These are phyloP conservation scores for Aradophagus sp. DNA, from an alignment of 1,140 invertebrate genomes.

Conservation along the genomic window DNA sequence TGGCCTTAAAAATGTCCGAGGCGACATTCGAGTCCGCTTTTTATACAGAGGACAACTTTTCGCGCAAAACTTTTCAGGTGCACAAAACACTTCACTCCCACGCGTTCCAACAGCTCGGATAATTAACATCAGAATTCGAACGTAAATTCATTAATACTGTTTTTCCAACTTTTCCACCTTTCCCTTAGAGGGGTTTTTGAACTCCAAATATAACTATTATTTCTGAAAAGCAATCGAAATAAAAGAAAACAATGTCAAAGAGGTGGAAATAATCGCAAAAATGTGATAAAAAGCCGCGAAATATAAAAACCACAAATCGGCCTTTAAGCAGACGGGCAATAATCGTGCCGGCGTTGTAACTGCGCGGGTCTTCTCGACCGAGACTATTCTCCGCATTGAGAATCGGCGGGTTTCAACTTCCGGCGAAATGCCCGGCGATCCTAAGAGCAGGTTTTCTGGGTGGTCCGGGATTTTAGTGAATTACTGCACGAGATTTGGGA, in stretches of 20 bases:
- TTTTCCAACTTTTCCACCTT: too few species aligned
- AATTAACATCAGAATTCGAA: too few species aligned
- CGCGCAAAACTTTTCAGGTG: too few species aligned
- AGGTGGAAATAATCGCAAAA: not conserved
- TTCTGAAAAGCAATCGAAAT: not conserved
- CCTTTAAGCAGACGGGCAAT: constrained; percentile 10
- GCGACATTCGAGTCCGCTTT: not conserved
- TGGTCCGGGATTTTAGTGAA: constrained; percentile 57
- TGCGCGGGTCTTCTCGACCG: constrained; percentile 6
- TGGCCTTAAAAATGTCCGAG: constrained; percentile 53
- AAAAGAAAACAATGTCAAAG: not conserved
- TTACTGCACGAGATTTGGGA: constrained; percentile 54
- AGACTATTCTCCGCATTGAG: constrained; percentile 26
- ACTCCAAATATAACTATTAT: not conserved
- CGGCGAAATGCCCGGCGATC: constrained; percentile 53
- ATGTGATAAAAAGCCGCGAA: too few species aligned
- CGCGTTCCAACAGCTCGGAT: too few species aligned
- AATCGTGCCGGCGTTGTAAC: constrained; percentile 1
- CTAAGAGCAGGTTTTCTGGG: constrained; percentile 54
- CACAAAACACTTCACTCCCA: too few species aligned
- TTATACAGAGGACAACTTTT: too few species aligned
- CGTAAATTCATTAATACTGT: too few species aligned
- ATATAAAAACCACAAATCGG: not conserved
- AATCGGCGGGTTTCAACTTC: constrained; percentile 49
- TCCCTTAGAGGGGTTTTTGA: too few species aligned